These are phyloP conservation scores for Chrysochloris asiatica DNA, from an alignment of 2,113 vertebrate genomes.

Conservation along the genomic window DNA sequence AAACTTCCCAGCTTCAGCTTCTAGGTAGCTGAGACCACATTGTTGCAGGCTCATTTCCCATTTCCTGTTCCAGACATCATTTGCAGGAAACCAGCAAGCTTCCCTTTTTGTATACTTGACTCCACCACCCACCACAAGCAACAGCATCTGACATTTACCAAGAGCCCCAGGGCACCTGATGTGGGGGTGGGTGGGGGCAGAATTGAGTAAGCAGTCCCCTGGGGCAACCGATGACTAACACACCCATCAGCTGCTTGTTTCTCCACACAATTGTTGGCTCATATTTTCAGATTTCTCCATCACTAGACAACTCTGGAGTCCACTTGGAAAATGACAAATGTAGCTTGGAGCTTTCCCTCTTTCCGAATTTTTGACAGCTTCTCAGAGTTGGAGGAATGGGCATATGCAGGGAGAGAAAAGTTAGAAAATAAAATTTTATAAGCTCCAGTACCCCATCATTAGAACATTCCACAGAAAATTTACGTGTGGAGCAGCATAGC, in stretches of 20 bases:
- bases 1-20: not conserved
- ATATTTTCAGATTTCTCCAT: constrained; percentile 22
- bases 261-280: not conserved
- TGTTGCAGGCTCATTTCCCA: constrained; percentile 12
- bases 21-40: not conserved
- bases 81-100: not conserved
- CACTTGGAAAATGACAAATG: constrained; percentile 27
- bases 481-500: too few species aligned
- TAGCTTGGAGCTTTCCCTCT: not conserved
- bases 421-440: not conserved
- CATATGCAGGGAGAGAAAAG: not conserved
- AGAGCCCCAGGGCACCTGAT: constrained; percentile 24
- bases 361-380: constrained; percentile 12
- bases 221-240: constrained; percentile 47
- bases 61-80: constrained; percentile 51
- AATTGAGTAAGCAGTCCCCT: not conserved
- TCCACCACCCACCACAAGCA: not conserved
- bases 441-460: not conserved
- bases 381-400: constrained; percentile 5
- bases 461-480: not conserved
- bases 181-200: accelerated
- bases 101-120: constrained; percentile 33
- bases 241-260: constrained; percentile 44
- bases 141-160: constrained; percentile 47
- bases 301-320: not conserved